A percentile compares a stretch with the other conserved stretches of the same genome.
Conservation (phyloP, 2,113 vertebrate genomes). For the Mormyrus lacerda region DNA sequence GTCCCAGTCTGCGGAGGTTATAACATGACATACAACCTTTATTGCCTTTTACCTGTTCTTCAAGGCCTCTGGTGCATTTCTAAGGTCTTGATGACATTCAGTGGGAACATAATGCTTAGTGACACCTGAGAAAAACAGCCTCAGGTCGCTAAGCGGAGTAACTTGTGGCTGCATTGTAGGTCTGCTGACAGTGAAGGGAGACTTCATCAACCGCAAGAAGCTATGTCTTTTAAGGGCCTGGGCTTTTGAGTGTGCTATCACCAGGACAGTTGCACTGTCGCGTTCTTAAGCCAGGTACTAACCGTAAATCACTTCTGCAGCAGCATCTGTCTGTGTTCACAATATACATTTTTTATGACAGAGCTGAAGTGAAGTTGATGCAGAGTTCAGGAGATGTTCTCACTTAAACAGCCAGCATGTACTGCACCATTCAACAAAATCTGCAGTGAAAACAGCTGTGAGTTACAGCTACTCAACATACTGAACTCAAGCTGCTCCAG, state of each 20-base stretch:
- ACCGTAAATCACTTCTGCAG: neutral
- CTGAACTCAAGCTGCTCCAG: neutral
- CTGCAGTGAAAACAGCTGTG: neutral
- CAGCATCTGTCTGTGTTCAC: neutral
- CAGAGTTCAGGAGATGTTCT: neutral
- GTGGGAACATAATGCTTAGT: neutral
- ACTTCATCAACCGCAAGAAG: neutral
- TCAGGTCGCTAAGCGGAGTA: neutral
- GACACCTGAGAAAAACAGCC: neutral
- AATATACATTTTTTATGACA: neutral
- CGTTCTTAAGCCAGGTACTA: neutral
- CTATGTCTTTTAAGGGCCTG: neutral
- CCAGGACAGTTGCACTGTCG: neutral
- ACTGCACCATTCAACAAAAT: neutral
- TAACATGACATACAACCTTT: conserved; percentile 10
- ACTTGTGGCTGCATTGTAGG: neutral
- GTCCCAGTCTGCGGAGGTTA: conserved; percentile 39
- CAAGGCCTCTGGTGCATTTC: neutral
- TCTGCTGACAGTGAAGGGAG: neutral
- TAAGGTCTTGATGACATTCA: neutral
- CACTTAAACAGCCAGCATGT: neutral
- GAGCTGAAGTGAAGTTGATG: neutral
- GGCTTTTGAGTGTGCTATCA: neutral
- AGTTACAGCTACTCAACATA: neutral
- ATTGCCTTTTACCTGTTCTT: conserved; percentile 8